Percentiles rank a stretch among this genome's conserved stretches.
phyloP scores from a whole-genome alignment of 2,888 invertebrate genomes.

The Drosophila prolongata region DNA sequence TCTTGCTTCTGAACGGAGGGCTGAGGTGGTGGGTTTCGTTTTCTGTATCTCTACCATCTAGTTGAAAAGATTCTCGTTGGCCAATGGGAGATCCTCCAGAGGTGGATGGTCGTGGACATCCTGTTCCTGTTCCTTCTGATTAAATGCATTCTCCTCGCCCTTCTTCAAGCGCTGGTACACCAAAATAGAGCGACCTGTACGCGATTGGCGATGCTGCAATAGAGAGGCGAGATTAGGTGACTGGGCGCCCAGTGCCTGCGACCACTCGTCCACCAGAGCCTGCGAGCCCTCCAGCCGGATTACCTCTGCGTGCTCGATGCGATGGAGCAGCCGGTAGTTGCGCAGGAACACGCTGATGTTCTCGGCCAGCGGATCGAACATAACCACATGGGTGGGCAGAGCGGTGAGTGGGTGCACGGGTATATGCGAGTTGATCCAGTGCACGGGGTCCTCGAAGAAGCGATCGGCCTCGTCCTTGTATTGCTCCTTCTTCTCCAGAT shows the following conservation, averaged over 20 bases:
- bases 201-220: conserved; percentile 70
- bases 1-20: conserved; percentile 59
- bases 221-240: conserved; percentile 71
- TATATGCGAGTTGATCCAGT: conserved; percentile 88
- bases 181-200: conserved; percentile 78
- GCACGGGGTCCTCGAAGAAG: conserved; percentile 90
- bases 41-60: conserved; percentile 34
- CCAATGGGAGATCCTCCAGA: conserved; percentile 10
- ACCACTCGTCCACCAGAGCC: conserved; percentile 64
- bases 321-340: conserved; percentile 85
- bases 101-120: conserved; percentile 32
- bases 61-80: conserved; percentile 59
- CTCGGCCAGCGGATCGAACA: conserved; percentile 88
- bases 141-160: conserved; percentile 81
- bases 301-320: conserved; percentile 88
- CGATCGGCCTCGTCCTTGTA: conserved; percentile 89
- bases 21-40: conserved; percentile 32
- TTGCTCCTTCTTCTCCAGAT: conserved; percentile 85
- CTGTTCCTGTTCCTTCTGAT: conserved; percentile 43
- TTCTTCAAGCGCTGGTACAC: conserved; percentile 79
- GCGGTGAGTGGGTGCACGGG: conserved; percentile 84
- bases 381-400: conserved; percentile 89
- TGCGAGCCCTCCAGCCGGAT: conserved; percentile 64
- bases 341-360: conserved; percentile 85
- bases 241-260: conserved; percentile 61